phyloP scores from a whole-genome alignment of 2,797 vertebrate species.

The Triplophysa bombifrons region DNA sequence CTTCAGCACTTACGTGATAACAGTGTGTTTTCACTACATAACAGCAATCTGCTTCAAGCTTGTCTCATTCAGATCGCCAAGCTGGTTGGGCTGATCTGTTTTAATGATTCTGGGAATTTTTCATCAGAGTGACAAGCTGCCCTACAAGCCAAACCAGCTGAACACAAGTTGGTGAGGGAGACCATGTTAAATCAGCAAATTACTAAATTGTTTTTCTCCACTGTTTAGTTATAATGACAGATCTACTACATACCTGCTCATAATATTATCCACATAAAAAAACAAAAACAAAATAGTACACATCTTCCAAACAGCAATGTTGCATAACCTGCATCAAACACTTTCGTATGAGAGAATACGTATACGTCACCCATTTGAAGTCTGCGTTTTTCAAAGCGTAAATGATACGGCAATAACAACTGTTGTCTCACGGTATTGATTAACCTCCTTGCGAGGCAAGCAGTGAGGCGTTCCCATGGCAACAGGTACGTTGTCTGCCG shows the following conservation, averaged over 20 bases:
- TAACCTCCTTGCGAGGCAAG: constrained; percentile 62
- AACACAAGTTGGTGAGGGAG: too few species aligned
- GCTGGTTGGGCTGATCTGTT: background rate
- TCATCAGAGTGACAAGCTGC: background rate
- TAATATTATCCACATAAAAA: background rate
- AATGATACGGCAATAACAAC: constrained; percentile 50
- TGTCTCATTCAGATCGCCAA: background rate
- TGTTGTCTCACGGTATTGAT: constrained; percentile 66
- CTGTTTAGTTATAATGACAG: background rate
- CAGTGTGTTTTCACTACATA: background rate
- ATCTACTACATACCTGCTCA: background rate
- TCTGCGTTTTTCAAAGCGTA: constrained; percentile 28
- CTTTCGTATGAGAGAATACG: background rate
- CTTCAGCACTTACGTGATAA: background rate
- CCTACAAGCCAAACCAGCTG: background rate
- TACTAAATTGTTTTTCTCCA: too few species aligned
- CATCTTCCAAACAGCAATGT: background rate
- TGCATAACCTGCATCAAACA: background rate
- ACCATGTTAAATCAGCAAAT: too few species aligned
- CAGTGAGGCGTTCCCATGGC: constrained; percentile 74
- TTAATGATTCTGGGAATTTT: background rate
- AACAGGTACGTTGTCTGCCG: constrained; percentile 74
- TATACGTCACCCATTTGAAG: constrained; percentile 6
- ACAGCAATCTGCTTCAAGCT: background rate
- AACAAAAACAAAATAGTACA: background rate